phyloP scores from a whole-genome alignment of 2,888 invertebrate species.

The Rhyacophila evoluta region DNA sequence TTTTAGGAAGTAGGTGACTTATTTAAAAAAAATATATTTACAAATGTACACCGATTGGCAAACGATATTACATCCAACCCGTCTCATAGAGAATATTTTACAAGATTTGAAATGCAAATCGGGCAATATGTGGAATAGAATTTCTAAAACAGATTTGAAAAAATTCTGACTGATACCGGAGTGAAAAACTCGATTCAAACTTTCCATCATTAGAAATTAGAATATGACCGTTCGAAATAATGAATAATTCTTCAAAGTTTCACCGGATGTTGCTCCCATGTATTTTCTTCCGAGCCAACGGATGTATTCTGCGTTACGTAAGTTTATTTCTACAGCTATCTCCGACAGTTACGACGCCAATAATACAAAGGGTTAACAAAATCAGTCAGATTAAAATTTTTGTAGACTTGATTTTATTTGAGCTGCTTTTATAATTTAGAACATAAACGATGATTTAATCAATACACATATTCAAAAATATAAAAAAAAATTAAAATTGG shows the following conservation, averaged over 20 bases:
- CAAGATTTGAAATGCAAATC: slow-evolving; percentile 7
- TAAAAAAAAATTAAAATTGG: no score
- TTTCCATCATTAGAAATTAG: slow-evolving; percentile 51
- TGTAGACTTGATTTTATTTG: no score
- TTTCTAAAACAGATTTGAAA: slow-evolving; percentile 6
- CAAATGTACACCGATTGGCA: neutral
- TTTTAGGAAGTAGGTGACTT: neutral
- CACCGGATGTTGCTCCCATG: slow-evolving; percentile 38
- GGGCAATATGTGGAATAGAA: neutral
- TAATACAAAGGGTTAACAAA: no score
- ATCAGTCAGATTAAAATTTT: no score
- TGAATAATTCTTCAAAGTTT: slow-evolving; percentile 45
- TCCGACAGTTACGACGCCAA: no score
- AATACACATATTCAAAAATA: no score
- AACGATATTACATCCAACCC: neutral
- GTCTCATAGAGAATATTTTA: slow-evolving; percentile 23
- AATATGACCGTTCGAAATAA: slow-evolving; percentile 36
- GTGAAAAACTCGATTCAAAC: slow-evolving; percentile 34
- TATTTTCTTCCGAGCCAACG: neutral
- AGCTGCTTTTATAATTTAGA: no score
- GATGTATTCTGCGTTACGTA: neutral
- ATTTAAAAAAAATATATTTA: neutral
- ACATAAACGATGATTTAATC: no score
- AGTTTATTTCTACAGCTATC: neutral
- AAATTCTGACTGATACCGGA: slow-evolving; percentile 1